Base-by-base conservation (phyloP, 2,888 invertebrate species). In the Tipula helvola region DNA sequence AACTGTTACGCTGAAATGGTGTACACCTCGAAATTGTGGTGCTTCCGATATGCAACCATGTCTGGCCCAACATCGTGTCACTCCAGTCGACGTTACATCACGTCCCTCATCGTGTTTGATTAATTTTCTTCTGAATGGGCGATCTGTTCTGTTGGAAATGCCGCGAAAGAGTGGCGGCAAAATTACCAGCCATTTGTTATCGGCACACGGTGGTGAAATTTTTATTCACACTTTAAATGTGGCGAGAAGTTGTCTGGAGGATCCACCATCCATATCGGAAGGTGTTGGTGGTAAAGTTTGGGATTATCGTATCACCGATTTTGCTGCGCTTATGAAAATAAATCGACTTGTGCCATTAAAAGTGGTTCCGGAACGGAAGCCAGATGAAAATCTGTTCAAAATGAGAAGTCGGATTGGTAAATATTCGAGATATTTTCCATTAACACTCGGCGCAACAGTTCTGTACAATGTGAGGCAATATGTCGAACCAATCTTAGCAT, bases 41-140 rank as follows among this genome's bases (percentile, higher is more conserved):
- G 95, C 96, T 1, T 94, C 93, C 89, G 98, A 95, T 92, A 94
- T 94, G 92, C 97, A 94, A 92, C 96, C 95, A 90, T 97, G 95
- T 89, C 95, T 97, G 0, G 95, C 96, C 0, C 95, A 97, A 91
- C 96, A 96, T 92, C 93, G 98, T 87, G 97, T 99, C 36, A 98
- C 99, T 0, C 98, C 99, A 0, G 97, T 98, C 0, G 98, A 99
- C 92, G 98, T 99, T 0, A 99, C 98, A 88, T 98, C 98, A 28
- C 94, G 99, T 0, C 99, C 99, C 0, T 98, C 99, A 0, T 97
- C 98, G 0, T 99, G 99, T 90, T 93, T 99, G 86, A 99, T 99
- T 85, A 98, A 98, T 92, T 99, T 99, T 92, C 92, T 99, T n/a
- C 93, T 99, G 0, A 97, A 97, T 90, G 99, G 99, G 10, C 93